phyloP scores from a whole-genome alignment of 2,113 vertebrate species.

The Corydoras maculifer region DNA sequence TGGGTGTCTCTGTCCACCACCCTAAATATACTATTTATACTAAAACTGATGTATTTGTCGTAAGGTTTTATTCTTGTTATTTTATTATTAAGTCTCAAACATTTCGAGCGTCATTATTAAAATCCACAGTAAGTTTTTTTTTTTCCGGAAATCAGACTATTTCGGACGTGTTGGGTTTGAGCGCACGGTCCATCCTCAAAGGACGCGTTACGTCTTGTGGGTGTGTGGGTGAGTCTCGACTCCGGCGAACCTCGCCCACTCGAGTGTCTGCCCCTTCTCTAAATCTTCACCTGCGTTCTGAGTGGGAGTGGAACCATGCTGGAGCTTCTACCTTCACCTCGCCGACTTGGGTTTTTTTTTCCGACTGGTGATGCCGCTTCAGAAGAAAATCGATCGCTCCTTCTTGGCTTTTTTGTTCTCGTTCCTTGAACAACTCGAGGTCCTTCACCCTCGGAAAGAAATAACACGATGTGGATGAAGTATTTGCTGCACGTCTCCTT shows the following conservation, averaged over 20 bases:
- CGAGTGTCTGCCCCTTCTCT: background rate
- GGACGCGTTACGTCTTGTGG: constrained; percentile 3
- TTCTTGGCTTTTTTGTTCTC: background rate
- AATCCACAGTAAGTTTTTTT: no score
- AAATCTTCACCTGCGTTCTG: constrained; percentile 6
- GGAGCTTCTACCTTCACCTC: background rate
- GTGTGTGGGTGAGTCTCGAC: background rate
- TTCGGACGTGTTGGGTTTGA: constrained; percentile 20
- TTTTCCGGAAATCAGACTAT: background rate
- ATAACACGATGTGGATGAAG: no score
- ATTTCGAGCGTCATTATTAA: no score
- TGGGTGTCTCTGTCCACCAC: no score
- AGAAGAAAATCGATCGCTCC: background rate
- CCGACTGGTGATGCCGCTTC: background rate
- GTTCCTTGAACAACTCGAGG: background rate
- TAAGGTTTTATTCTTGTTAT: no score
- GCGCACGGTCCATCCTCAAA: constrained; percentile 3
- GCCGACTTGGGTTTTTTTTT: background rate
- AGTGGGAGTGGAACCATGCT: constrained; percentile 4
- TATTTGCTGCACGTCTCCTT: no score
- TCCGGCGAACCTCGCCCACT: constrained; percentile 12
- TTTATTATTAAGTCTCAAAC: no score
- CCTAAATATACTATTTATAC: no score
- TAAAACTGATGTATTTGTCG: no score
- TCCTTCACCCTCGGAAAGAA: background rate